phyloP scores from a whole-genome alignment of 2,888 invertebrate genomes.

The Trileptium ribeirensis region DNA sequence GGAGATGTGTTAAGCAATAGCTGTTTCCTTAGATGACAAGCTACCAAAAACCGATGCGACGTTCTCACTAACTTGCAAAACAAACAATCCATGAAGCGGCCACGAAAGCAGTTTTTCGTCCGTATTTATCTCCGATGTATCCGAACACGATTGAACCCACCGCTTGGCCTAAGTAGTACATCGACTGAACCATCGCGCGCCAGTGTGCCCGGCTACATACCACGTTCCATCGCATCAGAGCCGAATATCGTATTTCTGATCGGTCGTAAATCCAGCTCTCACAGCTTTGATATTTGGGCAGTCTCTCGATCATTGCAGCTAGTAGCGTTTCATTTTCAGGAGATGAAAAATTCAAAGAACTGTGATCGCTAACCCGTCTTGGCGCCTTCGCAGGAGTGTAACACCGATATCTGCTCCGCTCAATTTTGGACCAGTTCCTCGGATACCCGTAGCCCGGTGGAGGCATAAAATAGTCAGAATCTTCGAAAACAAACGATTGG shows the following conservation, averaged over 20 bases:
- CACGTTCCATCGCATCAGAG: slow-evolving; percentile 44
- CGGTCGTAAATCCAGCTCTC: neutral
- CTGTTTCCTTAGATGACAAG: too few relatives aligned
- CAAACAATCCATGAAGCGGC: slow-evolving; percentile 67
- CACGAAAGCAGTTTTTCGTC: slow-evolving; percentile 67
- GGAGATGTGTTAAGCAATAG: too few relatives aligned
- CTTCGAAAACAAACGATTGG: too few relatives aligned
- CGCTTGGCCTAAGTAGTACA: slow-evolving; percentile 49
- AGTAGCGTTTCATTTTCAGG: neutral
- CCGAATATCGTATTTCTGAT: neutral
- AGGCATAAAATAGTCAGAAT: too few relatives aligned
- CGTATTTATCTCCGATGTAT: slow-evolving; percentile 54
- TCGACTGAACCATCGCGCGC: slow-evolving; percentile 46
- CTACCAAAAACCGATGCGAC: too few relatives aligned
- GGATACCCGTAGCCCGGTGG: neutral
- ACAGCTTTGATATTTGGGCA: neutral
- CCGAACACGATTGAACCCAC: slow-evolving; percentile 49
- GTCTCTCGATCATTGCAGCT: neutral
- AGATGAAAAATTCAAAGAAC: neutral
- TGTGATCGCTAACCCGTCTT: neutral
- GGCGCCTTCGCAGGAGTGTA: neutral
- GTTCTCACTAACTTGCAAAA: slow-evolving; percentile 41
- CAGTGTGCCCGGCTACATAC: slow-evolving; percentile 42
- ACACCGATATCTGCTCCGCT: neutral
- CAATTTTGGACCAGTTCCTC: neutral